A percentile compares a stretch with the other conserved stretches of the same genome.
Evolutionary conservation across 1,140 invertebrate genomes (phyloP).

Genomic region (Adelges cooleyi): DNA sequence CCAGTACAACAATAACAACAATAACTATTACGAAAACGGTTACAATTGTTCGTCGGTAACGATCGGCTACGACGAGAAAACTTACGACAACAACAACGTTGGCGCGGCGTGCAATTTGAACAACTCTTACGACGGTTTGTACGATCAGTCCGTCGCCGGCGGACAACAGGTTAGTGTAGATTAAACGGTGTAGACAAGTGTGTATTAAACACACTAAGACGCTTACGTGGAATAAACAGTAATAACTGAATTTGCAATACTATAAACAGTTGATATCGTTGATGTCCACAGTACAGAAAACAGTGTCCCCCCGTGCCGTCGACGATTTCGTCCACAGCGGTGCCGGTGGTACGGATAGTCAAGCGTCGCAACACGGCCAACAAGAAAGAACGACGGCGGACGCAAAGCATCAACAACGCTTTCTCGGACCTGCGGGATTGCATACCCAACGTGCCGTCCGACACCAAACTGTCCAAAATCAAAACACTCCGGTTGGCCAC

Average conservation of each 20-base stretch:
- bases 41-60: not conserved
- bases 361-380: constrained; percentile 73
- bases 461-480: constrained; percentile 76
- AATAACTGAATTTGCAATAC: too few species aligned
- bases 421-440: constrained; percentile 83
- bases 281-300: too few species aligned
- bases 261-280: too few species aligned
- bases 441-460: constrained; percentile 89
- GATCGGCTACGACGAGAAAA: not conserved
- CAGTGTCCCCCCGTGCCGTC: not conserved
- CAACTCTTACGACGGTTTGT: not conserved
- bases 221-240: too few species aligned
- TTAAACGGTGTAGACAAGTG: too few species aligned
- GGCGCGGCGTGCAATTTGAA: constrained; percentile 3
- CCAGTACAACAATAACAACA: not conserved
- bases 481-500: constrained; percentile 83
- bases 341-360: constrained; percentile 48
- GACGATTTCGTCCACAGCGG: constrained; percentile 23
- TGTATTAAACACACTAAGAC: too few species aligned
- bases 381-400: constrained; percentile 83
- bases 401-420: constrained; percentile 89
- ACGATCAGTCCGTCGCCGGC: not conserved
- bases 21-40: not conserved
- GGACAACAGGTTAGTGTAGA: not conserved
- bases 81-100: constrained; percentile 19